Percentiles rank a stretch among this genome's conserved stretches.
Evolutionary conservation across 2,888 invertebrate species (phyloP).

Genomic region (Allygus modestus): DNA sequence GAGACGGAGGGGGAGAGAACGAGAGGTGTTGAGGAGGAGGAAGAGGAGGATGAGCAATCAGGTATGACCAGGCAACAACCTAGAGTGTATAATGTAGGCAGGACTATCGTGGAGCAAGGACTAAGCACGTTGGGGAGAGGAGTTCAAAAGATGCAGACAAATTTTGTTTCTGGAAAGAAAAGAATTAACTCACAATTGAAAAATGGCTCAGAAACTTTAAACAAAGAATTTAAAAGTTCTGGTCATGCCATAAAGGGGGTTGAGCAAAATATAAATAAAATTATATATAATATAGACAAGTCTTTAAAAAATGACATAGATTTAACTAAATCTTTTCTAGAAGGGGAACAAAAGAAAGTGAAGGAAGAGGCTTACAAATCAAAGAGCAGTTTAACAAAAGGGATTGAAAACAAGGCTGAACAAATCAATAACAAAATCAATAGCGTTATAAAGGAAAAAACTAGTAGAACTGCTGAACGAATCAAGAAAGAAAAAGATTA

Average conservation of each 20-base stretch:
- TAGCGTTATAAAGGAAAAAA: constrained; percentile 7
- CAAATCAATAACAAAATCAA: background rate
- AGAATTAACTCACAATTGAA: background rate
- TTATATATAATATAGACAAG: constrained; percentile 49
- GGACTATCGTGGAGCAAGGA: background rate
- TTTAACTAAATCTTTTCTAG: constrained; percentile 12
- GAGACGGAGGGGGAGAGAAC: constrained; percentile 66
- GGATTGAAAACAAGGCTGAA: background rate
- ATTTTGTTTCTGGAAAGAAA: background rate
- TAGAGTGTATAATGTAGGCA: constrained; percentile 3
- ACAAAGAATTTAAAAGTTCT: constrained; percentile 28
- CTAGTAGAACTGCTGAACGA: background rate
- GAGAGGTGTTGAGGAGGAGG: constrained; percentile 23
- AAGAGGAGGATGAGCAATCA: constrained; percentile 26
- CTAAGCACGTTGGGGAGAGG: background rate
- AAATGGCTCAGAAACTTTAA: background rate
- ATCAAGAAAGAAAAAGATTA: constrained; percentile 27
- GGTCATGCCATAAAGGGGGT: constrained; percentile 13
- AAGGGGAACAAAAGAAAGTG: constrained; percentile 17
- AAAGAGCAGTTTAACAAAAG: background rate
- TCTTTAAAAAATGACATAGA: constrained; percentile 38
- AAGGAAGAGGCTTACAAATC: constrained; percentile 4
- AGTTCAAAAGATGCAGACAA: background rate
- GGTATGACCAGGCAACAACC: constrained; percentile 65
- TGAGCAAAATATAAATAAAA: constrained; percentile 38